phyloP scores from a whole-genome alignment of 1,140 invertebrate species.

The Brachionus angularis region DNA sequence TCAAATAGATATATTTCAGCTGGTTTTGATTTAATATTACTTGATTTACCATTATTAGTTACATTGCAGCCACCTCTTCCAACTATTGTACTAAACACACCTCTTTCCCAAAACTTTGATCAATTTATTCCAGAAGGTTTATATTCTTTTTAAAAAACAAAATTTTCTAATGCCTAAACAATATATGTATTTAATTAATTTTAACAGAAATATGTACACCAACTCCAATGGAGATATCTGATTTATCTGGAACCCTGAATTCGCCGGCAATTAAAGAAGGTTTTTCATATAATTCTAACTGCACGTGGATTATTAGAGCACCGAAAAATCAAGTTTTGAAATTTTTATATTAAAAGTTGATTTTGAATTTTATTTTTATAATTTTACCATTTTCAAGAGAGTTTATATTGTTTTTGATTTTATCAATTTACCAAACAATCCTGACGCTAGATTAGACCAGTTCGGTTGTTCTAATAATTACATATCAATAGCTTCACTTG shows the following conservation, averaged over 20 bases:
- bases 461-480: slow-evolving; percentile 23
- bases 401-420: slow-evolving; percentile 38
- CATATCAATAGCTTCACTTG: slow-evolving; percentile 29
- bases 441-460: slow-evolving; percentile 2
- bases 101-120: background rate
- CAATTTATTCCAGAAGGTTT: background rate
- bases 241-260: background rate
- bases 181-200: background rate
- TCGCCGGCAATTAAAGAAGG: slow-evolving; percentile 9
- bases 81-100: background rate
- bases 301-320: slow-evolving; percentile 35
- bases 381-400: background rate
- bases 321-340: slow-evolving; percentile 30
- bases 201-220: slow-evolving; percentile 19
- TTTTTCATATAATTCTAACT: background rate
- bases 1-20: slow-evolving; percentile 28
- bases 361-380: background rate
- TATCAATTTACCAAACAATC: slow-evolving; percentile 26
- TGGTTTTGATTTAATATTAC: slow-evolving; percentile 12
- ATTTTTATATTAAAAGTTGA: background rate
- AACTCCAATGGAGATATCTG: background rate
- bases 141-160: background rate
- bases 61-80: background rate
- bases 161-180: too few relatives aligned
- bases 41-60: background rate